Evolutionary conservation across 2,113 vertebrate genomes (phyloP).

Genomic region (Myiagra hebetior): DNA sequence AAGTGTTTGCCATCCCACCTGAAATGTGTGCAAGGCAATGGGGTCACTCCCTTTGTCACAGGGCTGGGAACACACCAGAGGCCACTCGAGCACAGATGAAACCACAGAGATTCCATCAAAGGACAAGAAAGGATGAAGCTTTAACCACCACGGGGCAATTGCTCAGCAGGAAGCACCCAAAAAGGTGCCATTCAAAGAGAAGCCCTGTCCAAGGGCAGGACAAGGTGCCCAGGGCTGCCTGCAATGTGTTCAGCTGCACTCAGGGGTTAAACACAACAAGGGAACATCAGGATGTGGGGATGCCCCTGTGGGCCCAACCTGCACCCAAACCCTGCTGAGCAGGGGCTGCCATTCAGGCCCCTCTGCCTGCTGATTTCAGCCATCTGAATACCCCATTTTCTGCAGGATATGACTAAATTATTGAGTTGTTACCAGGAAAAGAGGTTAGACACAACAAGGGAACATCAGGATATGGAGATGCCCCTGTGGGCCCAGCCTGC

Average conservation of each 20-base stretch:
- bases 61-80: not conserved
- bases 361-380: not conserved
- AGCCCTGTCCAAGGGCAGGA: not conserved
- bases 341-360: not conserved
- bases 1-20: not conserved
- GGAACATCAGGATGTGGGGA: not conserved
- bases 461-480: not conserved
- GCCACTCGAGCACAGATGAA: not conserved
- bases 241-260: not conserved
- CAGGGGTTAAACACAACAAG: not conserved
- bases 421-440: not conserved
- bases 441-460: not conserved
- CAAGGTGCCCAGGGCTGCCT: not conserved
- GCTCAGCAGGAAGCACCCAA: not conserved
- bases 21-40: not conserved
- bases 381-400: not conserved
- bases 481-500: fast-evolving
- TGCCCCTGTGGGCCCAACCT: fast-evolving
- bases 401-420: not conserved
- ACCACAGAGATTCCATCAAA: not conserved
- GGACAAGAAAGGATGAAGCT: not conserved
- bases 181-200: not conserved
- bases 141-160: not conserved
- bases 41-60: not conserved
- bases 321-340: not conserved